These are phyloP conservation scores for Pipistrellus pipistrellus DNA, from an alignment of 2,797 vertebrate genomes.

Conservation along the genomic window DNA sequence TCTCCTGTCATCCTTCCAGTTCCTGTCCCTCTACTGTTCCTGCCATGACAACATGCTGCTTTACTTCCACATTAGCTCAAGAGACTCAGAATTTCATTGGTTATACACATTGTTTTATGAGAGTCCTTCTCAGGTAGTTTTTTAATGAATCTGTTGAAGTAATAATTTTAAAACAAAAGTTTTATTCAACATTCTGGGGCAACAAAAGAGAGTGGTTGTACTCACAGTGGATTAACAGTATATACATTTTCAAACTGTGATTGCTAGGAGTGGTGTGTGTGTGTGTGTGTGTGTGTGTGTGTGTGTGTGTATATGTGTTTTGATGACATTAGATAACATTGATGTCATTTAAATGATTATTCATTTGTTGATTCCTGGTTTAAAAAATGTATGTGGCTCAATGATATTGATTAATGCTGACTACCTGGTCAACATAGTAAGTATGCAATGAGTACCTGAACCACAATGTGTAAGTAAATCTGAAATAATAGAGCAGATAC, in stretches of 20 bases:
- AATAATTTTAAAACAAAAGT: neutral
- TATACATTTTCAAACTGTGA: neutral
- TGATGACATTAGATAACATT: neutral
- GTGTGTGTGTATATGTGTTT: too few relatives aligned
- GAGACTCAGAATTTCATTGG: neutral
- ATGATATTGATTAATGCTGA: neutral
- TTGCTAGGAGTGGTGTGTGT: neutral
- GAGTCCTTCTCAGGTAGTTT: neutral
- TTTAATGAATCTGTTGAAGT: neutral
- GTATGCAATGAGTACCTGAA: neutral
- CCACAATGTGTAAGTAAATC: neutral
- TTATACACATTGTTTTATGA: slow-evolving; percentile 41
- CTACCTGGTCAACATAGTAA: neutral
- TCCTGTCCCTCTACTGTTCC: neutral
- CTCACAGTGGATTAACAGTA: slow-evolving; percentile 30
- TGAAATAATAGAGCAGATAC: slow-evolving; percentile 18
- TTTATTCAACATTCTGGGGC: neutral
- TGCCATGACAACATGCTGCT: neutral
- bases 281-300: too few relatives aligned
- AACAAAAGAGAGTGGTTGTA: neutral
- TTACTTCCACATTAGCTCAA: neutral
- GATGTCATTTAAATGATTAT: slow-evolving; percentile 15
- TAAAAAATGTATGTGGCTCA: neutral
- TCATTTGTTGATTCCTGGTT: slow-evolving; percentile 16
- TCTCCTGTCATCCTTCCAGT: neutral